Percentiles rank a stretch among this genome's conserved stretches.
These are phyloP conservation scores for Tetranychus truncatus DNA, from an alignment of 2,888 invertebrate species.

Conservation along the genomic window DNA sequence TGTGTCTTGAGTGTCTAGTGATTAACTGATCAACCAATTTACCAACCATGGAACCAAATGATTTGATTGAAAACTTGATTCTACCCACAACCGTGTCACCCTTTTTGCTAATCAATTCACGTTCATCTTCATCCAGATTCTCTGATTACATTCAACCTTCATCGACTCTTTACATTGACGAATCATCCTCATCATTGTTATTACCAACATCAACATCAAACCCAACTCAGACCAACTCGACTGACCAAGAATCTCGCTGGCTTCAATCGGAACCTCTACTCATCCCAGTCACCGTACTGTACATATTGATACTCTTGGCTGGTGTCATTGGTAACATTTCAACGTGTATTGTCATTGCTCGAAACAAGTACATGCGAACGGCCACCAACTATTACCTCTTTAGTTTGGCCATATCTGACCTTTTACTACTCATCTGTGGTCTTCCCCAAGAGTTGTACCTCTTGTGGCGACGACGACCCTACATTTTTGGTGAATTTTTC, in stretches of 20 bases:
- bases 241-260: neutral
- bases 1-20: neutral
- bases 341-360: conserved; percentile 56
- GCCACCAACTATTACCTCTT: conserved; percentile 66
- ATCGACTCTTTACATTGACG: neutral
- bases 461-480: conserved; percentile 32
- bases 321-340: conserved; percentile 59
- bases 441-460: conserved; percentile 56
- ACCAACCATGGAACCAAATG: no score
- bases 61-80: no score
- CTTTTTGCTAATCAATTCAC: neutral
- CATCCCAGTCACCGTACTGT: conserved; percentile 43
- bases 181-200: neutral
- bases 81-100: neutral
- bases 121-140: neutral
- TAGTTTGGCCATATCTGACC: conserved; percentile 59
- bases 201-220: neutral
- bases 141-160: neutral
- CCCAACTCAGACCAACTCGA: neutral
- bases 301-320: conserved; percentile 48
- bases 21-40: neutral
- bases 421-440: conserved; percentile 54
- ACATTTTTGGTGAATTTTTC: conserved; percentile 48
- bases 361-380: conserved; percentile 61
- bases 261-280: neutral